These are phyloP conservation scores for Heterodera filipjevi DNA, from an alignment of 2,888 invertebrate genomes.

Conservation along the genomic window DNA sequence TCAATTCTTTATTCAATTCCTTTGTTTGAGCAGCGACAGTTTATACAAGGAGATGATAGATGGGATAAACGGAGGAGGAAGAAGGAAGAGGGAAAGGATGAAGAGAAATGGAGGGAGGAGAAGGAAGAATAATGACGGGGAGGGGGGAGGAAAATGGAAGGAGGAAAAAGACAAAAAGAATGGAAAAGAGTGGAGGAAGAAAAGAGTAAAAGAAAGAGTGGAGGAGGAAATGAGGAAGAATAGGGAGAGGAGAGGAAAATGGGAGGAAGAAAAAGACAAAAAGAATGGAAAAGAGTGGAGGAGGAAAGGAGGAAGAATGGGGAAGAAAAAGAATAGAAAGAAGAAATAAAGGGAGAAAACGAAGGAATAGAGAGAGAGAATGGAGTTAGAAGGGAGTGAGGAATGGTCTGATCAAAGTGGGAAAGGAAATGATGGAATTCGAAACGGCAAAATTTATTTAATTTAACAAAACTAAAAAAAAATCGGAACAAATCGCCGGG, in stretches of 20 bases:
- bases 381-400: neutral
- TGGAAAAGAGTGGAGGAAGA: neutral
- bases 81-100: neutral
- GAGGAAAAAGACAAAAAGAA: too few species aligned
- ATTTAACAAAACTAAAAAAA: neutral
- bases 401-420: neutral
- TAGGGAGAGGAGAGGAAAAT: neutral
- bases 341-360: neutral
- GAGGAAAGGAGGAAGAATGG: neutral
- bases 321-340: neutral
- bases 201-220: neutral
- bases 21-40: slow-evolving; percentile 4
- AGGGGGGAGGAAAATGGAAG: neutral
- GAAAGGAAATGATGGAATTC: neutral
- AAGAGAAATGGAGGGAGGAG: neutral
- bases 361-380: neutral
- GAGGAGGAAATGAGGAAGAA: neutral
- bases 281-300: neutral
- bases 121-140: neutral
- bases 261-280: neutral
- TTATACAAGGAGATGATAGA: too few species aligned
- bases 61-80: too few species aligned
- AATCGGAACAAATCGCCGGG: neutral
- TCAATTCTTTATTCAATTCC: neutral
- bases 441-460: neutral